A percentile compares a stretch with the other conserved stretches of the same genome.
Evolutionary conservation across 2,888 invertebrate genomes (phyloP).

Genomic region (Caenorhabditis wallacei): DNA sequence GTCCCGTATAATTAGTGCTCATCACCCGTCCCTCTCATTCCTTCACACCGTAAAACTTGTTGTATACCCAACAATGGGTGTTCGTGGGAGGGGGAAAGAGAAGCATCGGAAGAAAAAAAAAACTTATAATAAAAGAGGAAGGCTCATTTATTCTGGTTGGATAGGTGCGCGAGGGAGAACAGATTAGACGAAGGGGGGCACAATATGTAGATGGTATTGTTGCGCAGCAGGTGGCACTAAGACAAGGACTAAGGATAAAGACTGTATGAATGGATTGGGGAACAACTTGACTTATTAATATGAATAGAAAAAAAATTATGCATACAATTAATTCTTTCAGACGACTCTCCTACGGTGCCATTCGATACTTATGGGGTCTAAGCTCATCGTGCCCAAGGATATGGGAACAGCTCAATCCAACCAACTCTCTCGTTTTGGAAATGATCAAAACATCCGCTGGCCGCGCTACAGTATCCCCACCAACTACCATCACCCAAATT

Average conservation of each 20-base stretch:
- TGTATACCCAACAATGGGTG: slow-evolving; percentile 13
- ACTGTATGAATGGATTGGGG: slow-evolving; percentile 32
- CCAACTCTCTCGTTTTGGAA: slow-evolving; percentile 51
- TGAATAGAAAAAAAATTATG: slow-evolving; percentile 17
- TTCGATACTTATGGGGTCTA: slow-evolving; percentile 35
- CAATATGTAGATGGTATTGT: slow-evolving; percentile 62
- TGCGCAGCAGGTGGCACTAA: slow-evolving; percentile 65
- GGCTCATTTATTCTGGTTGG: slow-evolving; percentile 65
- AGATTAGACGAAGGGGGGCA: slow-evolving; percentile 29
- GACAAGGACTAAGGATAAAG: slow-evolving; percentile 7
- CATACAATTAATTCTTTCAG: slow-evolving; percentile 57
- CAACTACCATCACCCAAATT: not conserved
- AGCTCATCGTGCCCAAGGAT: slow-evolving; percentile 6
- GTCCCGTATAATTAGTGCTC: slow-evolving; percentile 64
- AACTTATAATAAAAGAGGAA: slow-evolving; percentile 53
- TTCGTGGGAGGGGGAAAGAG: not conserved
- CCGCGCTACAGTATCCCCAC: not conserved
- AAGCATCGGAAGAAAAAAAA: slow-evolving; percentile 48
- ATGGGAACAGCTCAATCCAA: slow-evolving; percentile 16
- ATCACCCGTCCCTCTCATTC: slow-evolving; percentile 12
- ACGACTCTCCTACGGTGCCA: slow-evolving; percentile 30
- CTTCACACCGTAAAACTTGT: slow-evolving; percentile 51
- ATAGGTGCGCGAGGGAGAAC: slow-evolving; percentile 54
- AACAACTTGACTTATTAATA: slow-evolving; percentile 56
- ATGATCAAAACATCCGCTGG: slow-evolving; percentile 51